A percentile compares a stretch with the other conserved stretches of the same genome.
Evolutionary conservation across 2,888 invertebrate genomes (phyloP).

Genomic region (Tanypteryx hageni): DNA sequence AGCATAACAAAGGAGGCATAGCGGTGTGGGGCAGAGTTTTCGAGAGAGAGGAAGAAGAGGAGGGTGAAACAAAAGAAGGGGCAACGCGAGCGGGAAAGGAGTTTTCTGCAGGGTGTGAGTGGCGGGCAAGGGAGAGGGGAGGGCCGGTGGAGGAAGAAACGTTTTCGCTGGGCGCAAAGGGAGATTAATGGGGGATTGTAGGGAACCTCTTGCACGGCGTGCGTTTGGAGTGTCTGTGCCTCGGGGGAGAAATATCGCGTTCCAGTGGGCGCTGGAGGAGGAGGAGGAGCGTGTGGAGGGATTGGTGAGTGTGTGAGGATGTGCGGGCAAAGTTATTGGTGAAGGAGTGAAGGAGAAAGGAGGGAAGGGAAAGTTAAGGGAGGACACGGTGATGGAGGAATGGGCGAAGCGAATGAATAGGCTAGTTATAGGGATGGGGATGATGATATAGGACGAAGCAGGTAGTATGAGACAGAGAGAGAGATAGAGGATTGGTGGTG

Average conservation of each 20-base stretch:
- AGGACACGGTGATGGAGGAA: not conserved
- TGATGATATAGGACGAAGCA: too few relatives aligned
- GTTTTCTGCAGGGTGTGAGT: too few relatives aligned
- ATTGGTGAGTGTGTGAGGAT: not conserved
- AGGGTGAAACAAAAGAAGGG: too few relatives aligned
- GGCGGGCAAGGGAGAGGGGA: not conserved
- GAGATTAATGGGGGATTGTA: constrained; percentile 37
- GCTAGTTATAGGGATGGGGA: not conserved
- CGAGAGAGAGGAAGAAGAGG: not conserved
- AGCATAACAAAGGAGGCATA: constrained; percentile 45
- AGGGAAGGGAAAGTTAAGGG: not conserved
- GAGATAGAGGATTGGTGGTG: not conserved
- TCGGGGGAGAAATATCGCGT: constrained; percentile 52
- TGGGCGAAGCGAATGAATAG: not conserved
- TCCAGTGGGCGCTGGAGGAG: not conserved
- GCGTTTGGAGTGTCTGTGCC: not conserved
- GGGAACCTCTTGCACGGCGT: too few relatives aligned
- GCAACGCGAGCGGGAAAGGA: not conserved
- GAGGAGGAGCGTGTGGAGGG: not conserved
- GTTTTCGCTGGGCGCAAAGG: constrained; percentile 22
- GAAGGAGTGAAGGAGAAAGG: not conserved
- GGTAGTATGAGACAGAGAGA: too few relatives aligned
- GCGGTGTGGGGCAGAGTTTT: too few relatives aligned
- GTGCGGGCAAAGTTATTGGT: not conserved
- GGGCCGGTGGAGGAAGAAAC: not conserved